A percentile compares a stretch with the other conserved stretches of the same genome.
phyloP scores from a whole-genome alignment of 2,113 vertebrate species.

The Lynx canadensis region DNA sequence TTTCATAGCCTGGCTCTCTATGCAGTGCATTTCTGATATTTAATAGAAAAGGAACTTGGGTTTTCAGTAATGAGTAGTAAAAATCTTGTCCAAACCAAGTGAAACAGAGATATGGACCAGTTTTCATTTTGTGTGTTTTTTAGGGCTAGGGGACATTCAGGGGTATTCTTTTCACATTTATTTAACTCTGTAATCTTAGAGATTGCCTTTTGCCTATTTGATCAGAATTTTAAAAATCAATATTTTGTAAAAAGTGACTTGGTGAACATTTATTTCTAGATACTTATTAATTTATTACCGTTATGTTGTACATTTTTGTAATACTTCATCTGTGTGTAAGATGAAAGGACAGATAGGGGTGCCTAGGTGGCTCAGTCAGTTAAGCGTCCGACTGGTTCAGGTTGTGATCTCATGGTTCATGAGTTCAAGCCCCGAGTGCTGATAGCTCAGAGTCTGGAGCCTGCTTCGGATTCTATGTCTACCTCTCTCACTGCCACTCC shows the following conservation, averaged over 20 bases:
- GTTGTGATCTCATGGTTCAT: no score
- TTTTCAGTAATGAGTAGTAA: background rate
- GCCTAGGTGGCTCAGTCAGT: no score
- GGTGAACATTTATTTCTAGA: background rate
- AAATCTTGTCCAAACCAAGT: background rate
- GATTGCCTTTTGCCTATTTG: conserved; percentile 1
- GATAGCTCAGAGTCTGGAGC: no score
- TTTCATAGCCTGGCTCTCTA: background rate
- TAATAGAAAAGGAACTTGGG: background rate
- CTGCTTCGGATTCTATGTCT: no score
- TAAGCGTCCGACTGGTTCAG: no score
- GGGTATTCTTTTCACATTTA: background rate
- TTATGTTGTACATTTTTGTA: background rate
- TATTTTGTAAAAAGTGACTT: background rate
- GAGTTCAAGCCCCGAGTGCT: no score
- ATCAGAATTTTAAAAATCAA: background rate
- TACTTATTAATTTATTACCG: background rate
- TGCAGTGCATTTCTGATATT: background rate
- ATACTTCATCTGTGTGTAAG: background rate
- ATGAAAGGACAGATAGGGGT: background rate
- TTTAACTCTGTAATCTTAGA: background rate
- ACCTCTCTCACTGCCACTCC: no score
- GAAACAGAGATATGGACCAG: background rate
- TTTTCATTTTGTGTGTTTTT: background rate
- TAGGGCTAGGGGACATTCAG: background rate